phyloP scores from a whole-genome alignment of 2,888 invertebrate genomes.

The Eurytoma adleriae region DNA sequence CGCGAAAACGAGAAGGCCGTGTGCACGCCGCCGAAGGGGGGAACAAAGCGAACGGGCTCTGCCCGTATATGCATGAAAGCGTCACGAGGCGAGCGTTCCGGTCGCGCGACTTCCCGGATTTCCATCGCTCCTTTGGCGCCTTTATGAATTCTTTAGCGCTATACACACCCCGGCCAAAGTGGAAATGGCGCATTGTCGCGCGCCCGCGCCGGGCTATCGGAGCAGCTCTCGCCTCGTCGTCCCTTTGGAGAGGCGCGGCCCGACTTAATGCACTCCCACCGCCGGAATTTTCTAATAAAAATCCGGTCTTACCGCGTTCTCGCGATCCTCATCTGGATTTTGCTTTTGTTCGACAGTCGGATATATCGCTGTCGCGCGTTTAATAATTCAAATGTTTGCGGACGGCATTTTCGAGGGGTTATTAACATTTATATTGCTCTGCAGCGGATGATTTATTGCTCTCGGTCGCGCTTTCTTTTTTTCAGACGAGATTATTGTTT shows the following conservation, averaged over 20 bases:
- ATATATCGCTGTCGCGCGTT: slow-evolving; percentile 10
- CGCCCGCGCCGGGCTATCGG: slow-evolving; percentile 17
- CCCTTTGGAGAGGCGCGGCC: slow-evolving; percentile 28
- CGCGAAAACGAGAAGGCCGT: too few species aligned
- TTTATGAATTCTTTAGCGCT: slow-evolving; percentile 39
- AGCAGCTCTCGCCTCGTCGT: neutral
- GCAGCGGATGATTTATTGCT: slow-evolving; percentile 7
- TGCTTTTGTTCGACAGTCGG: slow-evolving; percentile 8
- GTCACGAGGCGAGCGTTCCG: too few species aligned
- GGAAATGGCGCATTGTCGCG: slow-evolving; percentile 41
- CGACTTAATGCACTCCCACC: slow-evolving; percentile 11
- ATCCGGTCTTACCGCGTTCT: slow-evolving; percentile 14
- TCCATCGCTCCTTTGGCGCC: slow-evolving; percentile 32
- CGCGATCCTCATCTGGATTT: slow-evolving; percentile 3
- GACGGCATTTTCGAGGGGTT: neutral
- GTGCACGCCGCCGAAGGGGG: too few species aligned
- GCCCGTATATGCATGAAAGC: neutral
- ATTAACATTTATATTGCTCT: slow-evolving; percentile 42
- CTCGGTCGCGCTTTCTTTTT: neutral
- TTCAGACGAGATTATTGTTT: too few species aligned
- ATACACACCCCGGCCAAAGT: neutral
- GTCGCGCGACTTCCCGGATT: slow-evolving; percentile 30
- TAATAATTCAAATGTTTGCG: slow-evolving; percentile 14
- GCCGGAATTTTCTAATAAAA: slow-evolving; percentile 44
- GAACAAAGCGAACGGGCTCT: too few species aligned